phyloP scores from a whole-genome alignment of 2,888 invertebrate genomes.

The Crocallis elinguaria region DNA sequence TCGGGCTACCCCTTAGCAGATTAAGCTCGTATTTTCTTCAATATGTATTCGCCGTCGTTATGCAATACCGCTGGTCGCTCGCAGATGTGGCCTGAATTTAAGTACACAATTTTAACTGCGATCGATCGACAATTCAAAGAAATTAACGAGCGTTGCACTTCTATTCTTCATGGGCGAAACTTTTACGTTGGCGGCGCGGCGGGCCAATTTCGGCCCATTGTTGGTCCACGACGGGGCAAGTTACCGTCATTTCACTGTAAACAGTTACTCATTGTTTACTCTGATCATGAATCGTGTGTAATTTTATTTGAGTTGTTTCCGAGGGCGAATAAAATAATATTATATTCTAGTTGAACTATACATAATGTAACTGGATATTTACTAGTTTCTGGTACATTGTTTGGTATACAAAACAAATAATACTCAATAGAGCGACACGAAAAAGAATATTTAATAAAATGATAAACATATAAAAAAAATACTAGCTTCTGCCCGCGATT shows the following conservation, averaged over 20 bases:
- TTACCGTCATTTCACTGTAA: constrained; percentile 9
- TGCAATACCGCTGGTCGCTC: background rate
- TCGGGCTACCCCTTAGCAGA: too few relatives aligned
- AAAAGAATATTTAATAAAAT: too few relatives aligned
- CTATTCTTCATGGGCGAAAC: constrained; percentile 22
- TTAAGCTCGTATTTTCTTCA: background rate
- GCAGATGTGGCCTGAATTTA: background rate
- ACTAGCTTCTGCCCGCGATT: too few relatives aligned
- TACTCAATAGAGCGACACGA: too few relatives aligned
- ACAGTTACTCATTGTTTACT: background rate
- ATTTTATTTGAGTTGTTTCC: too few relatives aligned
- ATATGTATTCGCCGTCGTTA: background rate
- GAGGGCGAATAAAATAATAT: too few relatives aligned
- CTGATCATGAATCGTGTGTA: constrained; percentile 9
- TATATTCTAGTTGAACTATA: too few relatives aligned
- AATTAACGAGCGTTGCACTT: constrained; percentile 30
- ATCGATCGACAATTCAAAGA: constrained; percentile 46
- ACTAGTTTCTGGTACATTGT: too few relatives aligned
- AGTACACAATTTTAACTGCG: constrained; percentile 23
- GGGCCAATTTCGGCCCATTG: constrained; percentile 21
- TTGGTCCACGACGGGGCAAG: constrained; percentile 12
- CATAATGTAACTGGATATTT: too few relatives aligned
- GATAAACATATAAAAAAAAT: too few relatives aligned
- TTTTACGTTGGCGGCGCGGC: constrained; percentile 14
- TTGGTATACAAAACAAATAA: too few relatives aligned